A percentile compares a stretch with the other conserved stretches of the same genome.
Evolutionary conservation across 1,140 invertebrate species (phyloP).

Genomic region (Cryptotermes secundus): DNA sequence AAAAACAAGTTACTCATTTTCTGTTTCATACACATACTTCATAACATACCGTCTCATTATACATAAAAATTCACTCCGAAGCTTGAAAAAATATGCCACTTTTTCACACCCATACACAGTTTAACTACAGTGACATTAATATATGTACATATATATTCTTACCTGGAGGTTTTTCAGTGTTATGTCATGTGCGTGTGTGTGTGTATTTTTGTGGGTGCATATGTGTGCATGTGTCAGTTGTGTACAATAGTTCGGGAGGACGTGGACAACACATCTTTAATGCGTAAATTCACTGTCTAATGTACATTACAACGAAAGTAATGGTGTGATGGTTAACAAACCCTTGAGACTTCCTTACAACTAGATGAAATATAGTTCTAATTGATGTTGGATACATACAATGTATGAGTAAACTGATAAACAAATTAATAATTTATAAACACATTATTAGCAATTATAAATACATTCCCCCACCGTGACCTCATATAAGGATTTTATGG

Average conservation of each 20-base stretch:
- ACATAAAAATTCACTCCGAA: constrained; percentile 8
- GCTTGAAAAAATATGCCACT: constrained; percentile 8
- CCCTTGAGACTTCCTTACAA: not conserved
- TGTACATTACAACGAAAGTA: not conserved
- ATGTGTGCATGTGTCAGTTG: not conserved
- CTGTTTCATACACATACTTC: not conserved
- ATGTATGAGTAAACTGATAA: no score
- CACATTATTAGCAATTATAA: no score
- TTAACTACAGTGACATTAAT: not conserved
- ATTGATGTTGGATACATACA: not conserved
- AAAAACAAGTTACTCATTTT: not conserved
- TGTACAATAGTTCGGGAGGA: not conserved
- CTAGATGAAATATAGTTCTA: not conserved
- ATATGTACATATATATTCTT: no score
- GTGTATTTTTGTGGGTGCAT: not conserved
- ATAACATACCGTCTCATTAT: not conserved
- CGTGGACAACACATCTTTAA: not conserved
- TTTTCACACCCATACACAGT: not conserved
- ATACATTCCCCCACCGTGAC: no score
- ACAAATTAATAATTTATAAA: no score
- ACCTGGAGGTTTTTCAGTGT: not conserved
- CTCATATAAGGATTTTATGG: no score
- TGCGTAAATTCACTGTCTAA: not conserved
- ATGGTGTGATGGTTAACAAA: not conserved
- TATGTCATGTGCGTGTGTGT: not conserved